Evolutionary conservation across 1,140 invertebrate genomes (phyloP).

Genomic region (Drosophila ercepeae): DNA sequence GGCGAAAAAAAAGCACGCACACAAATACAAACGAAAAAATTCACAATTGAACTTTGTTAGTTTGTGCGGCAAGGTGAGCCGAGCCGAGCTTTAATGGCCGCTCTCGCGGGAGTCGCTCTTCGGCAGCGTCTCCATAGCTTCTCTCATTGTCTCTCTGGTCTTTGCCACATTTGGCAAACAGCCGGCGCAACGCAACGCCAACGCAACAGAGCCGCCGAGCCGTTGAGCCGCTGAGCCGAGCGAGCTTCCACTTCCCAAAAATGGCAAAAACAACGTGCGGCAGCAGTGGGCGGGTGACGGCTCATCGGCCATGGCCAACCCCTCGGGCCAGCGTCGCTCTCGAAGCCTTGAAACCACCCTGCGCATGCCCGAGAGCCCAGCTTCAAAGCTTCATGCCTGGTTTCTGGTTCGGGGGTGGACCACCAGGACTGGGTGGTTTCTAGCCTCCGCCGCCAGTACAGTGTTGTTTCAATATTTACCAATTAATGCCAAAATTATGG

Average conservation of each 20-base stretch:
- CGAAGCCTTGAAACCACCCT: not conserved
- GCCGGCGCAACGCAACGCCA: conserved; percentile 54
- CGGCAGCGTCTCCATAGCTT: not conserved
- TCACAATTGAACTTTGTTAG: conserved; percentile 66
- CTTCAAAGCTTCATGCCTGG: conserved; percentile 50
- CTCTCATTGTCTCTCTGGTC: not conserved
- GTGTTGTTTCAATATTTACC: not conserved
- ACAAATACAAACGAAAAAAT: conserved; percentile 20
- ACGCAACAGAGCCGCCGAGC: conserved; percentile 66
- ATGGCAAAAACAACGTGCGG: conserved; percentile 59
- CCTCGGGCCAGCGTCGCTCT: conserved; percentile 21
- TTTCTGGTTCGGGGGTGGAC: conserved; percentile 7
- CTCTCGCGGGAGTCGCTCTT: conserved; percentile 23
- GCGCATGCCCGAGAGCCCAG: conserved; percentile 47
- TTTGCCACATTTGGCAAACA: conserved; percentile 40
- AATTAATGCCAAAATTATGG: not conserved
- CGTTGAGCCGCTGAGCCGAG: no score
- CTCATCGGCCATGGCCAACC: conserved; percentile 42
- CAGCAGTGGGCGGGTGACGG: not conserved
- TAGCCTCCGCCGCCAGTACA: no score
- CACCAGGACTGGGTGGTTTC: conserved; percentile 19
- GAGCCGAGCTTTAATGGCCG: conserved; percentile 27
- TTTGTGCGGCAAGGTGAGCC: conserved; percentile 35
- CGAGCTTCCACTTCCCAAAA: conserved; percentile 66
- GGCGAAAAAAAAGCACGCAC: conserved; percentile 68